Evolutionary conservation across 92 coral and sea anemone genomes (phyloP), one percentile per base, ranked within the genome.

Genomic region (Zoanthus sansibaricus): DNA sequence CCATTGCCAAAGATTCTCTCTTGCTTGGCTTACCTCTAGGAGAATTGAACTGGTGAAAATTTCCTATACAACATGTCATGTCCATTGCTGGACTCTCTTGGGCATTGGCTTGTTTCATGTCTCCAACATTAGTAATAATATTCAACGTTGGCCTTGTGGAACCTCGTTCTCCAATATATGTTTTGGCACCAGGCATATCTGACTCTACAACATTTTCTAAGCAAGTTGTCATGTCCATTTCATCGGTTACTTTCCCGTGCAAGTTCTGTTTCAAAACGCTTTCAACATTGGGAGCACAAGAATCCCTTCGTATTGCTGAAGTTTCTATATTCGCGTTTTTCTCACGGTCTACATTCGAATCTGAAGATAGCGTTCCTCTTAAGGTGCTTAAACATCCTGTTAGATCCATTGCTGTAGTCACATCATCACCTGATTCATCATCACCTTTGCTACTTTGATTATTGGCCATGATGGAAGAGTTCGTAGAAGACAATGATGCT

Each of bases 361-460:
- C 47, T 21, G 59, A 37, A 37, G 33, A 31, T 52, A 33, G 83
- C 51, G 20, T 31, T 78, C 59, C 71, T 48, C 44, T 25, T 59
- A 78, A 78, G 54, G 55, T 56, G 21, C 66, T 32, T 2, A 64
- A 49, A 61, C 83, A 78, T 12, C 55, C 83, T 37, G 83, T 78
- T 68, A 78, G 83, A 31, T 78, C 83, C 83, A 78, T 78, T 42
- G 83, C 18, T 33, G 83, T 52, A 15, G 83, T 61, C 18, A 49
- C 69, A 33, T 78, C 71, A 59, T 80, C 74, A n/a, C 11, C 59
- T 25, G 55, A 25, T 48, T 80, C 62, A 48, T 80, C 59, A 18
- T 59, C 13, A 21, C 72, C 33, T 31, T 25, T 32, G 54, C 54
- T 18, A 11, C 47, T 67, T 1, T 21, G 51, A 12, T 46, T 31